A percentile compares a stretch with the other conserved stretches of the same genome.
Evolutionary conservation across 2,888 invertebrate species (phyloP).

Genomic region (Hydropsyche betteni): DNA sequence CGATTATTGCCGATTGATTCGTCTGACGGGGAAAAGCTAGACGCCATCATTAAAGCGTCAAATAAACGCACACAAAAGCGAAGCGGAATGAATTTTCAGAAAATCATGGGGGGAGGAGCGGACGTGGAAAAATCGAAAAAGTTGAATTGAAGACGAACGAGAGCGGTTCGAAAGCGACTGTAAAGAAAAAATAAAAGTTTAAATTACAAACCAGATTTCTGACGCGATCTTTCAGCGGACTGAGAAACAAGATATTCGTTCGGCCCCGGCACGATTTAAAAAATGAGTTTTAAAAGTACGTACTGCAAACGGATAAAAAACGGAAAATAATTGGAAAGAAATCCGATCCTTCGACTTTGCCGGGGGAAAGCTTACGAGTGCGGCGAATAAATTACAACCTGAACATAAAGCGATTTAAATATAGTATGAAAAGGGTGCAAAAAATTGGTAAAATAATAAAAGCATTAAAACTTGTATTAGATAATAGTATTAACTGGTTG

Average conservation of each 20-base stretch:
- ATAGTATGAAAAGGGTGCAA: no score
- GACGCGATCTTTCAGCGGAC: neutral
- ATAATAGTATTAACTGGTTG: no score
- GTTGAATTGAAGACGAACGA: slow-evolving; percentile 17
- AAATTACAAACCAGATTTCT: slow-evolving; percentile 18
- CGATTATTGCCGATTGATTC: no score
- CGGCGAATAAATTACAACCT: no score
- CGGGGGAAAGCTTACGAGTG: neutral
- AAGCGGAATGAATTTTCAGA: no score
- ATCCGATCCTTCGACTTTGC: neutral
- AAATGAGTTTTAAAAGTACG: slow-evolving; percentile 14
- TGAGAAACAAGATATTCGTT: slow-evolving; percentile 6
- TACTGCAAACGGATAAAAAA: neutral
- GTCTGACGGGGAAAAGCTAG: no score
- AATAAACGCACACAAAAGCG: no score
- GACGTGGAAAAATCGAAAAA: neutral
- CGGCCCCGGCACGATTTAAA: neutral
- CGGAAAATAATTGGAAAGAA: slow-evolving; percentile 1
- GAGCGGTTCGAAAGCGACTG: neutral
- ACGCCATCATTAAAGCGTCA: no score
- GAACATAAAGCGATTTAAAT: no score
- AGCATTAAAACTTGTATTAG: no score
- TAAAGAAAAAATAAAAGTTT: slow-evolving; percentile 1
- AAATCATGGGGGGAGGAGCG: no score
- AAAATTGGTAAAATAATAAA: no score